These are phyloP conservation scores for Hydra vulgaris DNA, from an alignment of 30 jellyfish, hydroid and myxozoan species.

Conservation along the genomic window DNA sequence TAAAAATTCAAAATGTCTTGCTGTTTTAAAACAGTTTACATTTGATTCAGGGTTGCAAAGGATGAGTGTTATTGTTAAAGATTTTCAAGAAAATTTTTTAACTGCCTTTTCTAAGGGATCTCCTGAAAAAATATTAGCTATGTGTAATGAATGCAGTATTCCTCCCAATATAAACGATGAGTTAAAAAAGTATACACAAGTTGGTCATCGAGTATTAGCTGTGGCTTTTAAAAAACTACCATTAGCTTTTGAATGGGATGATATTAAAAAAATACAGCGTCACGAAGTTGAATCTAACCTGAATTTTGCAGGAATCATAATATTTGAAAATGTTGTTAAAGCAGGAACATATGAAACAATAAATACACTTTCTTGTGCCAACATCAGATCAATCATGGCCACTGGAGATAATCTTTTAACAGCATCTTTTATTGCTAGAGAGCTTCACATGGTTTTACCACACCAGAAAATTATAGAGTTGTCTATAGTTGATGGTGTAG, in stretches of 20 bases:
- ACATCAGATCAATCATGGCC: conserved; percentile 38
- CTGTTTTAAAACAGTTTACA: conserved; percentile 25
- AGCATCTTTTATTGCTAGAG: conserved; percentile 36
- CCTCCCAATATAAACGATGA: conserved; percentile 9
- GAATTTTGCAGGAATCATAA: conserved; percentile 27
- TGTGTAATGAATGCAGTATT: conserved; percentile 3
- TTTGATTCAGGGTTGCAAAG: conserved; percentile 29
- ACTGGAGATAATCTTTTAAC: conserved; percentile 52
- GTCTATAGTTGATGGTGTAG: neutral
- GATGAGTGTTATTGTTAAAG: conserved; percentile 26
- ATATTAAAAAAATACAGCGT: conserved; percentile 6
- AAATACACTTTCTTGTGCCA: conserved; percentile 14
- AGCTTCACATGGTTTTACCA: conserved; percentile 9
- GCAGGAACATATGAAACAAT: conserved; percentile 8
- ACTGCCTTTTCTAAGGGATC: conserved; percentile 26
- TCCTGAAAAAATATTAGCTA: conserved; percentile 25
- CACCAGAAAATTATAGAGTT: conserved; percentile 2
- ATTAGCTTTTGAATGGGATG: conserved; percentile 11
- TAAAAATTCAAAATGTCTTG: neutral
- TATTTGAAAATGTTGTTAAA: conserved; percentile 19
- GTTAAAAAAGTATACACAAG: neutral
- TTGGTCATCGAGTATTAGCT: conserved; percentile 33
- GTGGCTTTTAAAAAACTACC: conserved; percentile 16
- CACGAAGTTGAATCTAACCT: conserved; percentile 29
- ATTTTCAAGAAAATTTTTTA: neutral